Evolutionary conservation across 2,797 vertebrate genomes (phyloP).

Genomic region (Pseudocheirus occidentalis): DNA sequence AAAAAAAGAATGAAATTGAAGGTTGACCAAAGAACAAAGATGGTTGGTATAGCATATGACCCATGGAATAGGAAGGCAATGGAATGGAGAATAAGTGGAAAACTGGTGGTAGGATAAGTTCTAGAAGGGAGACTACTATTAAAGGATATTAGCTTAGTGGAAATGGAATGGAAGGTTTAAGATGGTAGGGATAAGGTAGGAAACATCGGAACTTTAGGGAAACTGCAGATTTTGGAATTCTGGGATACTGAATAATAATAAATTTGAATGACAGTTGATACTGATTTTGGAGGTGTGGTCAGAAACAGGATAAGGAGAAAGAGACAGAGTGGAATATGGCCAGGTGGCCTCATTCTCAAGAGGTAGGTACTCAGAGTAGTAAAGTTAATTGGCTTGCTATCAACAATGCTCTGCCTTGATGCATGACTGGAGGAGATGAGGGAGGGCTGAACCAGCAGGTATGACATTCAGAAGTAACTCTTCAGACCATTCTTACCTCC

Average conservation of each 20-base stretch:
- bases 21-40: neutral
- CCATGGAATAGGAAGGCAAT: neutral
- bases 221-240: neutral
- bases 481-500: neutral
- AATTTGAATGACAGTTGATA: neutral
- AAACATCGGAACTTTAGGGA: neutral
- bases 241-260: neutral
- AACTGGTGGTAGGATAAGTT: neutral
- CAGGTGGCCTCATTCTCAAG: neutral
- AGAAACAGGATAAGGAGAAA: neutral
- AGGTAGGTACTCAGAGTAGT: neutral
- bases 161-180: neutral
- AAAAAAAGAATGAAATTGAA: neutral
- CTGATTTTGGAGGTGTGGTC: neutral
- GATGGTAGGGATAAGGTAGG: neutral
- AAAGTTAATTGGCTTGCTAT: neutral
- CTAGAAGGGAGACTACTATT: neutral
- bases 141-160: neutral
- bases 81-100: neutral
- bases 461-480: neutral
- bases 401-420: neutral
- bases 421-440: neutral
- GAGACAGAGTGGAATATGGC: neutral
- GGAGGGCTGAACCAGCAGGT: neutral
- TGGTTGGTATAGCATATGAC: neutral